Percentiles rank a stretch among this genome's conserved stretches.
phyloP scores from a whole-genome alignment of 92 coral and sea anemone species.

The Siderastrea siderea region DNA sequence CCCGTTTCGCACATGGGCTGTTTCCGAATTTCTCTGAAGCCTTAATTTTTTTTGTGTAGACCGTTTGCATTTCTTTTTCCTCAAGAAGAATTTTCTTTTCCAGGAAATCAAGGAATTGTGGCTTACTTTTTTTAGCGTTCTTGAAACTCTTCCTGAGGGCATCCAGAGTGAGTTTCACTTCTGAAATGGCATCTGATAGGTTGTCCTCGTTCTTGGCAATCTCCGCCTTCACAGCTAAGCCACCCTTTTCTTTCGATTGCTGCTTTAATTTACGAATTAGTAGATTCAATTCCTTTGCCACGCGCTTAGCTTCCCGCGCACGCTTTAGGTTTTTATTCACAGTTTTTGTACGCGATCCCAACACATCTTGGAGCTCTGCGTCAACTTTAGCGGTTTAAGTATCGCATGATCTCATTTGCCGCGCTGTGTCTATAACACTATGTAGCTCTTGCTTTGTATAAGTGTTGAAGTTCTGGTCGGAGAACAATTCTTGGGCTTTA shows the following conservation, averaged over 20 bases:
- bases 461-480: constrained; percentile 24
- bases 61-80: constrained; percentile 26
- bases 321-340: constrained; percentile 31
- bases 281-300: constrained; percentile 34
- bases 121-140: no score
- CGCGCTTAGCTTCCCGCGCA: constrained; percentile 14
- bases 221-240: constrained; percentile 23
- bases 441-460: constrained; percentile 42
- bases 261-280: constrained; percentile 23
- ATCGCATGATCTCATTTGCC: constrained; percentile 36
- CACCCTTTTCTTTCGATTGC: constrained; percentile 18
- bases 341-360: constrained; percentile 9
- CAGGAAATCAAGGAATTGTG: constrained; percentile 10
- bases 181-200: constrained; percentile 30
- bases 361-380: constrained; percentile 22
- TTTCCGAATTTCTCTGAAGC: constrained; percentile 13
- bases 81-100: constrained; percentile 35
- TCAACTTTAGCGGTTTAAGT: constrained; percentile 38
- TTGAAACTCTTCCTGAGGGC: constrained; percentile 29
- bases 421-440: constrained; percentile 37
- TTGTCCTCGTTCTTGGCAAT: constrained; percentile 20
- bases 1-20: background rate
- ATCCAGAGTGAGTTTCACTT: constrained; percentile 44
- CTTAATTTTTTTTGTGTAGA: background rate
- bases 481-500: constrained; percentile 43